Evolutionary conservation across 2,888 invertebrate genomes (phyloP).

Genomic region (Cephus pygmeus): DNA sequence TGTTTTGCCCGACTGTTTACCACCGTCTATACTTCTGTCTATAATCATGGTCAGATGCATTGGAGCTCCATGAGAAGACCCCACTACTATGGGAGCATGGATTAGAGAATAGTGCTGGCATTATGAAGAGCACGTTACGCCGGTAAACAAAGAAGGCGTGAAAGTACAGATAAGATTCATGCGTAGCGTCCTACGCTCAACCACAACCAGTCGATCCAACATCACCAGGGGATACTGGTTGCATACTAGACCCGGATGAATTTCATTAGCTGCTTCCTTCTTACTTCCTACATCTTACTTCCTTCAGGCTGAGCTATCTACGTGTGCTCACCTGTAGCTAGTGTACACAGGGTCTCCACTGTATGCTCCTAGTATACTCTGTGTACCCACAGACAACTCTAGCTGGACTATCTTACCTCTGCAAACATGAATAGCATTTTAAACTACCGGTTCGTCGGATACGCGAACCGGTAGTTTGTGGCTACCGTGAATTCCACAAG

Average conservation of each 20-base stretch:
- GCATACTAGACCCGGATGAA: background rate
- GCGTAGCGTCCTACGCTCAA: background rate
- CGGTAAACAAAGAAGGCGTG: constrained; percentile 1
- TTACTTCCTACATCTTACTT: background rate
- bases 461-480: background rate
- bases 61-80: background rate
- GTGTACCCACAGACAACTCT: background rate
- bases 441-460: background rate
- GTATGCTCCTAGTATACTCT: background rate
- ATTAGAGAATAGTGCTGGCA: constrained; percentile 4
- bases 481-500: background rate
- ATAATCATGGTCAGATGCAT: background rate
- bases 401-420: background rate
- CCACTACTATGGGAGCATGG: background rate
- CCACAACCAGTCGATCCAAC: background rate
- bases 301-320: background rate
- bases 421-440: background rate
- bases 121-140: background rate
- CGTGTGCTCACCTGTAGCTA: background rate
- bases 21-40: background rate
- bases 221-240: background rate
- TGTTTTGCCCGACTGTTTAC: background rate
- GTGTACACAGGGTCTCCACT: background rate
- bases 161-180: constrained; percentile 3
- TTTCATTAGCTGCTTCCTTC: background rate